phyloP scores from a whole-genome alignment of 2,113 vertebrate genomes.

The Hiodon alosoides region DNA sequence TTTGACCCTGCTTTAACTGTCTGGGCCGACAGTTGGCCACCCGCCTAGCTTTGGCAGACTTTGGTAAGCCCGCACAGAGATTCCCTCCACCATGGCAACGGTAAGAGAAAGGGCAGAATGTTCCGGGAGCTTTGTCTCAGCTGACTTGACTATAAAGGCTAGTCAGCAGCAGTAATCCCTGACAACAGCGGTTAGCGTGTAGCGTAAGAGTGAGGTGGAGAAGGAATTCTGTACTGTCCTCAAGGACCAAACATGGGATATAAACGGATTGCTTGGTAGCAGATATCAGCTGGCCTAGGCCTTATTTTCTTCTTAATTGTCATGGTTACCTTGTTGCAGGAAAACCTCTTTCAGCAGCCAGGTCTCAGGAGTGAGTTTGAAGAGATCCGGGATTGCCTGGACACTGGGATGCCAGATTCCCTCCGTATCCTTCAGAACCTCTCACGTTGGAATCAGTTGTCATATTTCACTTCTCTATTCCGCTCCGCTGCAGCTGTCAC shows the following conservation, averaged over 20 bases:
- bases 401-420: constrained; percentile 78
- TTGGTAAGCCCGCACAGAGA: not conserved
- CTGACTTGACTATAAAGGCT: not conserved
- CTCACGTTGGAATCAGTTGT: not conserved
- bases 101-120: constrained; percentile 6
- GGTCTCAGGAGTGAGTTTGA: constrained; percentile 86
- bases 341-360: constrained; percentile 94
- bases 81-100: constrained; percentile 1
- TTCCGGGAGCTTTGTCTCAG: not conserved
- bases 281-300: not conserved
- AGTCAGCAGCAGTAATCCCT: not conserved
- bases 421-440: constrained; percentile 78
- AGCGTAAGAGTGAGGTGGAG: not conserved
- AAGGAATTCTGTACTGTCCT: not conserved
- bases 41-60: not conserved
- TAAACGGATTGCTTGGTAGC: not conserved
- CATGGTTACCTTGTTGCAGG: constrained; percentile 58
- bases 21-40: not conserved
- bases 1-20: not conserved
- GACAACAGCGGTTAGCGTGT: not conserved
- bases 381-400: constrained; percentile 86
- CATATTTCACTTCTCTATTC: not conserved
- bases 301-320: constrained; percentile 1
- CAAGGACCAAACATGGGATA: not conserved
- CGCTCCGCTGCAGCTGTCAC: not conserved